phyloP scores from a whole-genome alignment of 2,888 invertebrate genomes.

The Athalia circularis region DNA sequence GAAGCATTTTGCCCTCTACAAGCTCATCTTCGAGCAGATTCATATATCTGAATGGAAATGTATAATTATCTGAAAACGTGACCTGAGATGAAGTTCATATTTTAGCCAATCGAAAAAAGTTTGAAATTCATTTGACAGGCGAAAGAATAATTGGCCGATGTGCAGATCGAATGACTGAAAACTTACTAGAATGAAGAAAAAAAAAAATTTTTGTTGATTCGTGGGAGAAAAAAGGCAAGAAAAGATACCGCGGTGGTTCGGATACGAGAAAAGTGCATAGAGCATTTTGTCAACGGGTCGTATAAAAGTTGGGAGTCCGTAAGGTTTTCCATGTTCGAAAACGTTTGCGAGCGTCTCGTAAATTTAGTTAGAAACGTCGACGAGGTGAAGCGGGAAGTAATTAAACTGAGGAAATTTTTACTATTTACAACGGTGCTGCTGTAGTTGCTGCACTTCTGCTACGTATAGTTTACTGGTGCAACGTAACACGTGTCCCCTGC shows the following conservation, averaged over 20 bases:
- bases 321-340: not conserved
- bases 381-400: constrained; percentile 36
- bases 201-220: too few relatives aligned
- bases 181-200: too few relatives aligned
- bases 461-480: not conserved
- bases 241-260: not conserved
- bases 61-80: too few relatives aligned
- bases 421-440: constrained; percentile 29
- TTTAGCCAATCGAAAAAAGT: too few relatives aligned
- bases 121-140: too few relatives aligned
- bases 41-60: too few relatives aligned
- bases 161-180: too few relatives aligned
- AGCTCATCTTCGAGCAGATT: too few relatives aligned
- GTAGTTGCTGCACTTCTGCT: constrained; percentile 6
- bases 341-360: constrained; percentile 7
- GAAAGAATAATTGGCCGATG: too few relatives aligned
- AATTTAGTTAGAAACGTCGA: constrained; percentile 31
- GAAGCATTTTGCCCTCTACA: too few relatives aligned
- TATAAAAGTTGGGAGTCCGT: constrained; percentile 35
- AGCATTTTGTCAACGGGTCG: constrained; percentile 38
- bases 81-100: too few relatives aligned
- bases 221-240: not conserved
- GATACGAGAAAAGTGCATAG: not conserved
- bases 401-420: constrained; percentile 24
- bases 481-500: constrained; percentile 11